Percentiles rank a stretch among this genome's conserved stretches.
These are phyloP conservation scores for Heterodera schachtii DNA, from an alignment of 1,140 invertebrate species.

Conservation along the genomic window DNA sequence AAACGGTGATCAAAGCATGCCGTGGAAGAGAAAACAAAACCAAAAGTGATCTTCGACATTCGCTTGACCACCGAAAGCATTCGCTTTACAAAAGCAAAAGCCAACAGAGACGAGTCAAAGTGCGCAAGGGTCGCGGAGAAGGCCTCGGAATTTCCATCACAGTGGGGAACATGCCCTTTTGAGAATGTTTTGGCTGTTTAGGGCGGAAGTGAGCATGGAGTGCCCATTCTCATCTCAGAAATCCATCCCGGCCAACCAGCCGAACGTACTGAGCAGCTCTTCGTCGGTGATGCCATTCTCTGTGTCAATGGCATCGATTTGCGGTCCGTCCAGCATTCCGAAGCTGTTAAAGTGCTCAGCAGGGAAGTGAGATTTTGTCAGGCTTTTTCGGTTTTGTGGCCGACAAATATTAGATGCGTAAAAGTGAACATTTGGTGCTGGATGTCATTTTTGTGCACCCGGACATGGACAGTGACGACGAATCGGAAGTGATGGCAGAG, in stretches of 20 bases:
- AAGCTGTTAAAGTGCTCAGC: conserved; percentile 60
- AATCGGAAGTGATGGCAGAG: conserved; percentile 54
- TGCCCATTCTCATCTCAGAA: conserved; percentile 83
- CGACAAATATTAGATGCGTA: conserved; percentile 39
- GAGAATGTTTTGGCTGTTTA: conserved; percentile 56
- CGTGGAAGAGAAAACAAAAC: conserved; percentile 33
- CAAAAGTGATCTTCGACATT: not conserved
- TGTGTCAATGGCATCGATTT: conserved; percentile 79
- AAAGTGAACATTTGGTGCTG: conserved; percentile 49
- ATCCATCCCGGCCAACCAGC: conserved; percentile 79
- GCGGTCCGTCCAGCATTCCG: conserved; percentile 69
- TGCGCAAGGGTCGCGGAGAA: conserved; percentile 72
- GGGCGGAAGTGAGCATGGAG: conserved; percentile 82
- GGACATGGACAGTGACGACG: conserved; percentile 57
- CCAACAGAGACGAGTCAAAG: conserved; percentile 28
- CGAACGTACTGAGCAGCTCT: conserved; percentile 74
- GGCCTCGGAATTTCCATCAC: conserved; percentile 81
- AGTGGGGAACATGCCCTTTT: conserved; percentile 54
- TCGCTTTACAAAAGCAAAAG: conserved; percentile 28
- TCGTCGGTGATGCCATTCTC: conserved; percentile 81
- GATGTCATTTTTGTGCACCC: conserved; percentile 58
- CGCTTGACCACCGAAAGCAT: not conserved
- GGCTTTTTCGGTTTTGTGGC: not conserved
- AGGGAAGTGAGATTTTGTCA: conserved; percentile 48
- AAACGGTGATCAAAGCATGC: conserved; percentile 57